A percentile compares a stretch with the other conserved stretches of the same genome.
phyloP scores from a whole-genome alignment of 2,113 vertebrate species.

The Grammomys surdaster region DNA sequence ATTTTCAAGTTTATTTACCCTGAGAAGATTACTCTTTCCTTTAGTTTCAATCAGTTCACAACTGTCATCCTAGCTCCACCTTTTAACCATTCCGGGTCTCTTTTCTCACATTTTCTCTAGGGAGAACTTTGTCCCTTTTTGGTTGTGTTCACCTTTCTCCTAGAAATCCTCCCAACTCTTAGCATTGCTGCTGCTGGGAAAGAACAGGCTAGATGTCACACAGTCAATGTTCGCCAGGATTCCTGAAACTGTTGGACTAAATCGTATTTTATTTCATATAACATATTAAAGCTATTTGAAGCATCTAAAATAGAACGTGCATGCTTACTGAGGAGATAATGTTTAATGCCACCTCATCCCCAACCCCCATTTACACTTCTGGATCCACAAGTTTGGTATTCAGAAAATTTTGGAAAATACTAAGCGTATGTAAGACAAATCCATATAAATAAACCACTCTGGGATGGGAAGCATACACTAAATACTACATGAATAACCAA shows the following conservation, averaged over 20 bases:
- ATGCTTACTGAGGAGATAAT: neutral
- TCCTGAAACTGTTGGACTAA: neutral
- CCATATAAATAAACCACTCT: neutral
- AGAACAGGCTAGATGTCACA: neutral
- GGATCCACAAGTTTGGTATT: neutral
- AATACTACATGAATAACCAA: neutral
- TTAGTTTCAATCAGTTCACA: conserved; percentile 15
- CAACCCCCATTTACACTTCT: too few species aligned
- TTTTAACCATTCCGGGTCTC: neutral
- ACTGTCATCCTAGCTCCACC: neutral
- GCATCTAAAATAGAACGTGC: neutral
- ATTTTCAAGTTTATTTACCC: neutral
- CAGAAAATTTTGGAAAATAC: neutral
- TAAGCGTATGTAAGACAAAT: neutral
- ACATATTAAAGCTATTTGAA: conserved; percentile 11
- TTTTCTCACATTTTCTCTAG: neutral
- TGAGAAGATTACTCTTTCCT: neutral
- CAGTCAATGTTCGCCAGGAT: neutral
- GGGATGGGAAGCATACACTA: neutral
- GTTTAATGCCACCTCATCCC: neutral
- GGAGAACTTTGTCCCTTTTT: neutral
- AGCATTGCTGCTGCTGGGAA: neutral
- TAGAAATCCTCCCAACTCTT: neutral
- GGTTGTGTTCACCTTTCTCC: neutral
- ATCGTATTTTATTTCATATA: neutral